Conservation (phyloP, 2,888 invertebrate genomes). For the Temnothorax unifasciatus region DNA sequence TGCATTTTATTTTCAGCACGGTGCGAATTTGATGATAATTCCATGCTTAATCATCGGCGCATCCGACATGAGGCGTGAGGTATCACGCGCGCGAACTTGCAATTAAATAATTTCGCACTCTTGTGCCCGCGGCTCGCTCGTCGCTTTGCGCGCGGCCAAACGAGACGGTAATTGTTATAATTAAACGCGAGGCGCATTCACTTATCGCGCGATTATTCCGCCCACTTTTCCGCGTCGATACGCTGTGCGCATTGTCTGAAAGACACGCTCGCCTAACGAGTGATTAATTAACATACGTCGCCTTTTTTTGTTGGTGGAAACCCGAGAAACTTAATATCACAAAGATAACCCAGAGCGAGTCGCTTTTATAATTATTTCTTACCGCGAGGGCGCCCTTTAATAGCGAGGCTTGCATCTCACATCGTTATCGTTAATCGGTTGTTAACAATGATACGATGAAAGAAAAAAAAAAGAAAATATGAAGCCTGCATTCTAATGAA, state of each 20-base stretch:
- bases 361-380: constrained; percentile 36
- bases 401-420: background rate
- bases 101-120: constrained; percentile 61
- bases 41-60: constrained; percentile 55
- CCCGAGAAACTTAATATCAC: constrained; percentile 39
- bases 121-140: constrained; percentile 32
- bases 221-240: constrained; percentile 69
- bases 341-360: constrained; percentile 36
- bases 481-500: constrained; percentile 40
- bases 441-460: constrained; percentile 41
- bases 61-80: constrained; percentile 28
- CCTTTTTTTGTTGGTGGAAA: background rate
- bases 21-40: constrained; percentile 56
- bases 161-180: constrained; percentile 78
- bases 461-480: background rate
- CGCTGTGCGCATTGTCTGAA: constrained; percentile 61
- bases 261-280: constrained; percentile 45
- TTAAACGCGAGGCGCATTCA: constrained; percentile 73
- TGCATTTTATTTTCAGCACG: constrained; percentile 46
- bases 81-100: constrained; percentile 53
- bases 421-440: constrained; percentile 48
- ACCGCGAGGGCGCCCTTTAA: constrained; percentile 20
- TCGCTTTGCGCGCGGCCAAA: constrained; percentile 52
- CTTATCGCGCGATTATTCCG: constrained; percentile 71
- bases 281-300: constrained; percentile 56